Evolutionary conservation across 2,888 invertebrate genomes (phyloP), one percentile per base, ranked within the genome.

Genomic region (Cheiracanthium punctorium): DNA sequence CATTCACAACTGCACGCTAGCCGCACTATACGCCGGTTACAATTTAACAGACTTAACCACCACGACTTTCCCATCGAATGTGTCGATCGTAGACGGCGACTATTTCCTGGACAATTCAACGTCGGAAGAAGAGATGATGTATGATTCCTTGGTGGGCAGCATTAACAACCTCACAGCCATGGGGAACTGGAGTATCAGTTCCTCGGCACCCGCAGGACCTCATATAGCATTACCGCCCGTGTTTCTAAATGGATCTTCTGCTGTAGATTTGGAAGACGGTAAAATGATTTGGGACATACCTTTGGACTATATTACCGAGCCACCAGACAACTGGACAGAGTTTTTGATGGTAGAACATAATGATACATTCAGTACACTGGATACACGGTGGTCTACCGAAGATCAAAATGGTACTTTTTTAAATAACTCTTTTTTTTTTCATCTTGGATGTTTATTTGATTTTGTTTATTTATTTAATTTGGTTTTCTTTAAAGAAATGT

Each of bases 1-100:
- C 74, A 72, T 88, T 32, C 80, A 87, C 52, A 88, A 88, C 82
- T 88, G 88, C 82, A 88, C 86, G 7, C 52, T 87, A n/a, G 88
- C 86, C 2, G 41, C 72, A 2, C 29, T 88, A 0, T 80, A 81
- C 74, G 17, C 80, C 1, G 73, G 77, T 28, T 8, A 73, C 65
- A 81, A 81, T 33, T 52, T 80, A 41, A 80, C 81, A 0, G 77
- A 81, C 20, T 28, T 64, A 29, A 20, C 41, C 29, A 20, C 65
- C 8, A 64, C 72, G 4, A 43, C 82, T 14, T n/a, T 29, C n/a
- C n/a, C 80, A 10, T 24, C 48, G 20, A 71, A 72, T 24, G 48
- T 67, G n/a, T 77, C 72, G 1, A 14, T 52, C 10, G 33, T 75
- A 24, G 81, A 82, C 48, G 80, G 77, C 0, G 81, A 81, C 64